phyloP scores from a whole-genome alignment of 2,888 invertebrate species.

The Cerceris ruficornis region DNA sequence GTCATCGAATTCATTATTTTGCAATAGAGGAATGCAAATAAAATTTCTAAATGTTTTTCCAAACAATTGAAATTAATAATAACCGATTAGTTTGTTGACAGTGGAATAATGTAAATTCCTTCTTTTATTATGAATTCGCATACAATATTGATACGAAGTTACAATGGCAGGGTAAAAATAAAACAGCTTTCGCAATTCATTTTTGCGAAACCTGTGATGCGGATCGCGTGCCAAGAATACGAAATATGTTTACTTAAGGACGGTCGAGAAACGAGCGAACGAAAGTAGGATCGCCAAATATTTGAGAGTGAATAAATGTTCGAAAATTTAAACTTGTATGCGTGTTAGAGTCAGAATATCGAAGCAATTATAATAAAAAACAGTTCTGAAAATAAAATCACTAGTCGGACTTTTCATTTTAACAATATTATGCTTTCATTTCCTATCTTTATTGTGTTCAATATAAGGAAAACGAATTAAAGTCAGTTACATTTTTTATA shows the following conservation, averaged over 20 bases:
- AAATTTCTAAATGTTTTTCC: too few species aligned
- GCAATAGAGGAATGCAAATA: too few species aligned
- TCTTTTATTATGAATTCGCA: too few species aligned
- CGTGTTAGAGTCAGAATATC: neutral
- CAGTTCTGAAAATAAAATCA: neutral
- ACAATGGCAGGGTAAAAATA: slow-evolving; percentile 8
- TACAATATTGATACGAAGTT: too few species aligned
- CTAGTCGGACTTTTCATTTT: too few species aligned
- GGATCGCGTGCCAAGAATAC: slow-evolving; percentile 29
- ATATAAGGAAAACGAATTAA: too few species aligned
- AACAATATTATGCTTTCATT: neutral
- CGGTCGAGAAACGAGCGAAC: slow-evolving; percentile 24
- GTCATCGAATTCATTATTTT: too few species aligned
- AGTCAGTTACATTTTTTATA: too few species aligned
- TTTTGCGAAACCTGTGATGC: slow-evolving; percentile 6
- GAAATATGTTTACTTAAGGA: slow-evolving; percentile 33
- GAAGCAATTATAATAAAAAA: neutral
- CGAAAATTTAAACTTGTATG: slow-evolving; percentile 8
- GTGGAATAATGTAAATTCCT: too few species aligned
- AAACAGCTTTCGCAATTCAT: slow-evolving; percentile 10
- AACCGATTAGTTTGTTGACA: too few species aligned
- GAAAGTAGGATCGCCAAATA: slow-evolving; percentile 22
- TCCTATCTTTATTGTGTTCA: too few species aligned
- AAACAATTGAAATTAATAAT: too few species aligned
- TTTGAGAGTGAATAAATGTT: slow-evolving; percentile 39